Evolutionary conservation across 2,797 vertebrate species (phyloP).

Genomic region (Melanotaenia parkinsoni): DNA sequence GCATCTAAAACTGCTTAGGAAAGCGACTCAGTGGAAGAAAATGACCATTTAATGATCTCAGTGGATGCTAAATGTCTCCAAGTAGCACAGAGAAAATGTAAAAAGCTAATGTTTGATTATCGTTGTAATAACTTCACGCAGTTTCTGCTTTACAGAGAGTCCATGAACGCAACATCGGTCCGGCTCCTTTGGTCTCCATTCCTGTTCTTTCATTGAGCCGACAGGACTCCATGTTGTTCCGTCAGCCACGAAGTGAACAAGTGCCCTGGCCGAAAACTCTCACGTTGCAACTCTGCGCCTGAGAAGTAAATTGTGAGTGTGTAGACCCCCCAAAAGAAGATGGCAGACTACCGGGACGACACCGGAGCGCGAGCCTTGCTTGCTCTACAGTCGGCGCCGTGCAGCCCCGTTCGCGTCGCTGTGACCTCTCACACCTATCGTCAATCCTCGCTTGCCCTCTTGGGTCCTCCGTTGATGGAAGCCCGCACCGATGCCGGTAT

Average conservation of each 20-base stretch:
- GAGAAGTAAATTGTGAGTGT: conserved; percentile 59
- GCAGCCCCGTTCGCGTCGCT: conserved; percentile 86
- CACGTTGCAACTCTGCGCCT: conserved; percentile 77
- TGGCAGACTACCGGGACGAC: conserved; percentile 95
- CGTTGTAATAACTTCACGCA: neutral
- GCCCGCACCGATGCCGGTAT: conserved; percentile 55
- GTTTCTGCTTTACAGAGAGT: neutral
- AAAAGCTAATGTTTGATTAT: neutral
- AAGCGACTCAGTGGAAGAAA: neutral
- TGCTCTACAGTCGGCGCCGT: conserved; percentile 91
- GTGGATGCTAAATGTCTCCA: neutral
- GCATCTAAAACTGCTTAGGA: neutral
- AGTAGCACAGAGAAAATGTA: neutral
- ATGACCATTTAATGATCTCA: neutral
- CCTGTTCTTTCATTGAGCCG: conserved; percentile 62
- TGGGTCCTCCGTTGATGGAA: conserved; percentile 65
- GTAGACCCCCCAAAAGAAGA: conserved; percentile 80
- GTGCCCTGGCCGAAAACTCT: conserved; percentile 77
- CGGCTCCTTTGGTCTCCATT: conserved; percentile 53
- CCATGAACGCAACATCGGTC: conserved; percentile 44
- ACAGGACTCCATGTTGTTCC: conserved; percentile 83
- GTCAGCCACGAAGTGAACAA: conserved; percentile 79
- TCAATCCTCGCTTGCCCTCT: conserved; percentile 70
- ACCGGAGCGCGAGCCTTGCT: conserved; percentile 91
- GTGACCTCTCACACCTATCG: conserved; percentile 79